Conservation (phyloP, 1,140 invertebrate genomes). For the Megalopta genalis region DNA sequence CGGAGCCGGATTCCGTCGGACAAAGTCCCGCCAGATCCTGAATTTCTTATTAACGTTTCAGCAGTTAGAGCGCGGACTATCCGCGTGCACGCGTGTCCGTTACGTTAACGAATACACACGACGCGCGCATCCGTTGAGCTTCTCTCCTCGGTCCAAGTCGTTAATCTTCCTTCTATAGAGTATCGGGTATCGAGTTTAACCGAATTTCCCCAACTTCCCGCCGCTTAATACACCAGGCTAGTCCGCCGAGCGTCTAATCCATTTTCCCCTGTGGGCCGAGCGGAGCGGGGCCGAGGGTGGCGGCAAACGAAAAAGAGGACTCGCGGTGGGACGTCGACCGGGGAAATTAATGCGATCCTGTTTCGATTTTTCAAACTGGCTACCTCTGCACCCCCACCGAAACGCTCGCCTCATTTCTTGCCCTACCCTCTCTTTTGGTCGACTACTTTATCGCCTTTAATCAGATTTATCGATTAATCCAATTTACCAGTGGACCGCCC, state of each 20-base stretch:
- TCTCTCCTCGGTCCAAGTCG: constrained; percentile 10
- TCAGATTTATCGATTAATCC: not conserved
- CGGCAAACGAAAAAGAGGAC: not conserved
- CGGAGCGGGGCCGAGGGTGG: not conserved
- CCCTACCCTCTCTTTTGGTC: not conserved
- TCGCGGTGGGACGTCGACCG: not conserved
- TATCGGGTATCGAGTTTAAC: constrained; percentile 49
- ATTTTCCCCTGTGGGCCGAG: constrained; percentile 21
- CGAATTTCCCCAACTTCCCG: constrained; percentile 51
- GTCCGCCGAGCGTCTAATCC: constrained; percentile 34
- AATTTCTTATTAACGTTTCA: constrained; percentile 62
- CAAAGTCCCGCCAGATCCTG: constrained; percentile 29
- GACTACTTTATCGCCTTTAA: not conserved
- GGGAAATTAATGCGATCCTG: constrained; percentile 33
- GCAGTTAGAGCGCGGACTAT: not conserved
- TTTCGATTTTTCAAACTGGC: constrained; percentile 19
- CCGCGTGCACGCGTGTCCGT: not conserved
- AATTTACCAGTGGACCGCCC: not conserved
- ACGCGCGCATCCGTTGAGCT: not conserved
- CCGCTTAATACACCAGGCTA: constrained; percentile 28
- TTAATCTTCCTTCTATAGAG: constrained; percentile 49
- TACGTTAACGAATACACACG: constrained; percentile 16
- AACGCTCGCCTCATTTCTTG: not conserved
- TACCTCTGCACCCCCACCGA: not conserved
- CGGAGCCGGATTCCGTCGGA: constrained; percentile 7